A percentile compares a stretch with the other conserved stretches of the same genome.
Evolutionary conservation across 2,797 vertebrate species (phyloP).

Genomic region (Sparus aurata): DNA sequence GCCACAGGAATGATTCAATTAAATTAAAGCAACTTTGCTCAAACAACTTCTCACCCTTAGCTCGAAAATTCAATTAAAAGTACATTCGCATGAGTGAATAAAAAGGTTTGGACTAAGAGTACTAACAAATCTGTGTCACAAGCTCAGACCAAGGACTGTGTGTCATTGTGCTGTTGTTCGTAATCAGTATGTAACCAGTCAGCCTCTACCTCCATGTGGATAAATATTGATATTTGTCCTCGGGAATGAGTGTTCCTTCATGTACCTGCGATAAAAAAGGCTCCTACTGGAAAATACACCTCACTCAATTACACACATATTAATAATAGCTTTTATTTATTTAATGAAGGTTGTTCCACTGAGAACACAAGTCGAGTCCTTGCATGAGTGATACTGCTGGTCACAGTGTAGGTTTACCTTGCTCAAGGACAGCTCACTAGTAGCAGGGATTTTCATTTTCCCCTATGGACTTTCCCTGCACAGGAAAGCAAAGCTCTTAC

Average conservation of each 20-base stretch:
- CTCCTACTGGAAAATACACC: constrained; percentile 29
- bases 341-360: constrained; percentile 30
- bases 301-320: constrained; percentile 21
- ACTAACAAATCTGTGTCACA: background rate
- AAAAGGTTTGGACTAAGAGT: background rate
- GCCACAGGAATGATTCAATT: background rate
- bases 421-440: constrained; percentile 38
- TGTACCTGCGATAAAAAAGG: constrained; percentile 37
- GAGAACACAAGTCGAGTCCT: background rate
- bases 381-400: constrained; percentile 6
- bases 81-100: background rate
- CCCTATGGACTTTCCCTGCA: background rate
- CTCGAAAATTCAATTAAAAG: constrained; percentile 3
- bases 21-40: background rate
- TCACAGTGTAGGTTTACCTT: constrained; percentile 9
- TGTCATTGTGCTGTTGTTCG: constrained; percentile 36
- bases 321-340: constrained; percentile 48
- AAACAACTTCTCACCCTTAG: background rate
- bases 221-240: constrained; percentile 56
- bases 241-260: constrained; percentile 13
- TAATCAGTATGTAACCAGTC: constrained; percentile 33
- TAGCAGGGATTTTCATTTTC: background rate
- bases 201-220: constrained; percentile 21
- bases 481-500: constrained; percentile 6
- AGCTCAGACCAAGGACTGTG: constrained; percentile 40